A percentile compares a stretch with the other conserved stretches of the same genome.
phyloP scores from a whole-genome alignment of 2,797 vertebrate genomes.

The Sebastes trivittatus region DNA sequence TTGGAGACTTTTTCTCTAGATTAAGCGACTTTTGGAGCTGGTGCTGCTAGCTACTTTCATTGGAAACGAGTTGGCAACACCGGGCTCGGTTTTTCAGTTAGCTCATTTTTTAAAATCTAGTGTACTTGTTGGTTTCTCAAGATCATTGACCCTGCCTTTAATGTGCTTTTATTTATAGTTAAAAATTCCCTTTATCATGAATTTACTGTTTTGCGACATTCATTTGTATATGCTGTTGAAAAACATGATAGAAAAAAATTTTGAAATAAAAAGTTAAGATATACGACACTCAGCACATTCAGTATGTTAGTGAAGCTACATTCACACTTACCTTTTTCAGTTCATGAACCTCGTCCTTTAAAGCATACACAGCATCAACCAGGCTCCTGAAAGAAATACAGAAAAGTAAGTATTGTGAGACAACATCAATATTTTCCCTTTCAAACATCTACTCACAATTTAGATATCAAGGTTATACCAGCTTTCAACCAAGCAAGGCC shows the following conservation, averaged over 20 bases:
- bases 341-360: constrained; percentile 98
- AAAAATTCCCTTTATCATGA: not conserved
- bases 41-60: too few relatives aligned
- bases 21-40: too few relatives aligned
- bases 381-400: constrained; percentile 87
- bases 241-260: not conserved
- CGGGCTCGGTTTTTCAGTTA: too few relatives aligned
- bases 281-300: not conserved
- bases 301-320: not conserved
- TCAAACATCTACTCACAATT: not conserved
- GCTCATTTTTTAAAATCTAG: too few relatives aligned
- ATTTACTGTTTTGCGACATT: not conserved
- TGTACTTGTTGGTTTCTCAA: too few relatives aligned
- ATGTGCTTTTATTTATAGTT: too few relatives aligned
- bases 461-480: not conserved
- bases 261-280: not conserved
- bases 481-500: not conserved
- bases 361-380: constrained; percentile 96
- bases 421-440: not conserved
- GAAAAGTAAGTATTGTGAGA: not conserved
- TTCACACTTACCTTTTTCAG: constrained; percentile 90
- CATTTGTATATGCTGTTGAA: not conserved
- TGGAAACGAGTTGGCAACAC: too few relatives aligned
- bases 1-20: too few relatives aligned
- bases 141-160: too few relatives aligned